Evolutionary conservation across 2,888 invertebrate genomes (phyloP).

Genomic region (Eupithecia insigniata): DNA sequence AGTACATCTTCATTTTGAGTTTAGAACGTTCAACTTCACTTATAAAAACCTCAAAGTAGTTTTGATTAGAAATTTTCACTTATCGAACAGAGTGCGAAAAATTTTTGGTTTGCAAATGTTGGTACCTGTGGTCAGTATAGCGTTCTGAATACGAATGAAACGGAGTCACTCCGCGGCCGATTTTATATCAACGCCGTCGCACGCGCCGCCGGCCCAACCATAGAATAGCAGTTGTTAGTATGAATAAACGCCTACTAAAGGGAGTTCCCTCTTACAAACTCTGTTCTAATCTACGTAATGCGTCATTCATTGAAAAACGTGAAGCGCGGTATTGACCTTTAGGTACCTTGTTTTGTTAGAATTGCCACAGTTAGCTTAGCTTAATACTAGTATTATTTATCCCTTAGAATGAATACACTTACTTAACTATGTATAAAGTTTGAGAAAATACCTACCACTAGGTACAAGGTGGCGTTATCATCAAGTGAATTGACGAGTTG

Average conservation of each 20-base stretch:
- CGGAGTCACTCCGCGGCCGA: conserved; percentile 23
- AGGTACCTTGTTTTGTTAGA: conserved; percentile 25
- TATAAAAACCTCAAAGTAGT: background rate
- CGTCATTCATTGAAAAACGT: conserved; percentile 56
- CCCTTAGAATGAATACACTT: background rate
- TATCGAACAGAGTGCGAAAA: conserved; percentile 15
- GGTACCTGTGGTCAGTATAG: conserved; percentile 24
- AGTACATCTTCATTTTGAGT: conserved; percentile 73
- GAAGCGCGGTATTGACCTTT: conserved; percentile 37
- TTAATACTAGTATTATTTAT: background rate
- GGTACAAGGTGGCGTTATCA: background rate
- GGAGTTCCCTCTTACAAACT: conserved; percentile 56
- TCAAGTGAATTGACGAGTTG: background rate
- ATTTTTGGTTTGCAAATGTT: conserved; percentile 19
- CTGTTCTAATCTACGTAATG: conserved; percentile 36
- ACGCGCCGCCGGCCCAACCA: conserved; percentile 42
- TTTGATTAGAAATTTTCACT: conserved; percentile 15
- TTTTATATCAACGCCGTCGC: conserved; percentile 55
- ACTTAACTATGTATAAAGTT: background rate
- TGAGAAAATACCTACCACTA: background rate
- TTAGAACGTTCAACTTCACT: conserved; percentile 28
- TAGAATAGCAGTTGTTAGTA: conserved; percentile 33
- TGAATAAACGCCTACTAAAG: conserved; percentile 40
- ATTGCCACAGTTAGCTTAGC: background rate
- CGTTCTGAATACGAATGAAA: conserved; percentile 48